Evolutionary conservation across 2,797 vertebrate genomes (phyloP).

Genomic region (Arremon brunneinucha): DNA sequence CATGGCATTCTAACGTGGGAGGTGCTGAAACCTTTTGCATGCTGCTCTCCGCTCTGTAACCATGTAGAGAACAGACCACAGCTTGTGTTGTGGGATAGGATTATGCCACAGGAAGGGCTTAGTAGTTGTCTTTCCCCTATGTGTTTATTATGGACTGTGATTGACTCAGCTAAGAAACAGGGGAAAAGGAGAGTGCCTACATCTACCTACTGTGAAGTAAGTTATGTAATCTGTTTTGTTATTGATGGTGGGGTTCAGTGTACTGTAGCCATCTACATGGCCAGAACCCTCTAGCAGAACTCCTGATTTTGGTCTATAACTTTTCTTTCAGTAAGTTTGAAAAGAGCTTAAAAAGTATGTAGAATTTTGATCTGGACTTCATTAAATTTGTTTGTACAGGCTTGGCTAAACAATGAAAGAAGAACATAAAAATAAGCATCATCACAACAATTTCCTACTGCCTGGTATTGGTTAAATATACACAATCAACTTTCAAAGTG

Average conservation of each 20-base stretch:
- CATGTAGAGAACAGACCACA: background rate
- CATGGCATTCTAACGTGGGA: background rate
- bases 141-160: background rate
- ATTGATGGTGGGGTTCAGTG: background rate
- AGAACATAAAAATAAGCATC: background rate
- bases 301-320: background rate
- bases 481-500: background rate
- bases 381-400: background rate
- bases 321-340: background rate
- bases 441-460: background rate
- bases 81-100: background rate
- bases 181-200: background rate
- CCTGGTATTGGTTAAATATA: background rate
- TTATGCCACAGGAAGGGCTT: background rate
- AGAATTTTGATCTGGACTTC: background rate
- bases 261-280: background rate
- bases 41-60: background rate
- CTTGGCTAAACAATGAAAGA: background rate
- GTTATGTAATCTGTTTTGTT: background rate
- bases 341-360: background rate
- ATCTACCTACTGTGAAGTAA: background rate
- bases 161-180: background rate
- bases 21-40: background rate
- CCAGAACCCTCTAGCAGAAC: background rate
- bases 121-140: background rate